Conservation (phyloP, 2,888 invertebrate genomes). For the Tortricodes alternella region DNA sequence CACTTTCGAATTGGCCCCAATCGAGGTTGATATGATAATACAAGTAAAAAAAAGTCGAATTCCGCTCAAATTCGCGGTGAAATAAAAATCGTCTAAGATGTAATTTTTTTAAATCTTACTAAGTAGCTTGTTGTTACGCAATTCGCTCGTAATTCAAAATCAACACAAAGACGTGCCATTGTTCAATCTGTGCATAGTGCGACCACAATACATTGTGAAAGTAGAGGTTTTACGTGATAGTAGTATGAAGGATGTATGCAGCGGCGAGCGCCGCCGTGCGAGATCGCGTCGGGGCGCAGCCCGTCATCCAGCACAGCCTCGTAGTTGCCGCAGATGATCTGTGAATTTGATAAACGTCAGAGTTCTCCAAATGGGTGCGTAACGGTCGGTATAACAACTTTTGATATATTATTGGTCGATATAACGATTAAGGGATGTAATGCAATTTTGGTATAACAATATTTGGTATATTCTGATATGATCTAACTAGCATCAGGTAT, state of each 20-base stretch:
- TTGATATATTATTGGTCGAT: no score
- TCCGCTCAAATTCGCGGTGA: no score
- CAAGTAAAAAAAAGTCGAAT: no score
- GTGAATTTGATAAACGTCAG: constrained; percentile 37
- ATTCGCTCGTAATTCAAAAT: constrained; percentile 43
- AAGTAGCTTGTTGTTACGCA: constrained; percentile 39
- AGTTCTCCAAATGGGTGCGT: no score
- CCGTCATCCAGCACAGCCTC: constrained; percentile 57
- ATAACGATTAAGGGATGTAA: no score
- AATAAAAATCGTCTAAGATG: no score
- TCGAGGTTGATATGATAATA: no score
- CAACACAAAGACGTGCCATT: constrained; percentile 27
- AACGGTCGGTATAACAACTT: no score
- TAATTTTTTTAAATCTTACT: not conserved
- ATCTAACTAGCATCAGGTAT: no score
- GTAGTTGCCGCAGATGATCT: constrained; percentile 69
- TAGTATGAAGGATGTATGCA: constrained; percentile 73
- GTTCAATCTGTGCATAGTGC: constrained; percentile 9
- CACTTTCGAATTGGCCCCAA: no score
- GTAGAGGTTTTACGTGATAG: constrained; percentile 62
- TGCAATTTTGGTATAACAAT: no score
- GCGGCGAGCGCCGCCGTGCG: constrained; percentile 58
- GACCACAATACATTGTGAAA: constrained; percentile 36
- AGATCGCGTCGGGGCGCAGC: constrained; percentile 51
- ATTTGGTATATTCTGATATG: no score